Base-by-base conservation (phyloP, 2,113 vertebrate species). In the Burhinus bistriatus region DNA sequence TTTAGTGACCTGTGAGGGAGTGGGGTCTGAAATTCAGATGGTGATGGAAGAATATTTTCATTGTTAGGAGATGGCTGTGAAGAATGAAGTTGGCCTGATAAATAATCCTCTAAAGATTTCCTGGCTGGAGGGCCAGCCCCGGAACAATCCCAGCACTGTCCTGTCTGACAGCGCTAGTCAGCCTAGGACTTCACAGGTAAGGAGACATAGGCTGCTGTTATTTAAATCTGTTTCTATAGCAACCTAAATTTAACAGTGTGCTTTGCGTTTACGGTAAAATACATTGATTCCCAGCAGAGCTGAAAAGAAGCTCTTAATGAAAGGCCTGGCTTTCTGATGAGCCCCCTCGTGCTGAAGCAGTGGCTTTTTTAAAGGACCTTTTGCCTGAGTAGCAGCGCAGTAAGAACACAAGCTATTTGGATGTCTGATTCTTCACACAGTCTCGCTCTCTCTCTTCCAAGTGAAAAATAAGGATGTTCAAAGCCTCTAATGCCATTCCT, bases 81-180 rank as follows among this genome's bases (percentile, higher is more conserved):
- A 98, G 97, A 99, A 99, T 95, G 99, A 99, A 98, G 98, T 96
- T 47, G 99, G 99, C 68, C 97, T 99, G 78, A 97, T 97, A 9
- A 97, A 96, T 93, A 99, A 99, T 86, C 99, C 99, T 51, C 97
- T 99, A 93, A 99, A 99, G 98, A 98, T 99, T 83, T 98, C 98
- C 25, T 99, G 99, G 99, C 96, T 99, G 86, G 99, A 99, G 92
- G 98, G 99, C 57, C 97, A 98, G 82, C 99, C 99, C 45, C 95
- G 30, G 68, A 83, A 45, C 61, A 83, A 13, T 32, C 94, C 96
- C 55, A 92, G 77, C 81, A 49, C 49, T 0, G 2, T 47, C 16
- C 64, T 55, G 49, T 58, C 93, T 27, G 84, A 91, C 42, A 79
- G 83, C 65, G n/a, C 26, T 19, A 52, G 88, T 49, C 91, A 97